Base-by-base conservation (phyloP, 2,113 vertebrate species). In the Cairina moschata region DNA sequence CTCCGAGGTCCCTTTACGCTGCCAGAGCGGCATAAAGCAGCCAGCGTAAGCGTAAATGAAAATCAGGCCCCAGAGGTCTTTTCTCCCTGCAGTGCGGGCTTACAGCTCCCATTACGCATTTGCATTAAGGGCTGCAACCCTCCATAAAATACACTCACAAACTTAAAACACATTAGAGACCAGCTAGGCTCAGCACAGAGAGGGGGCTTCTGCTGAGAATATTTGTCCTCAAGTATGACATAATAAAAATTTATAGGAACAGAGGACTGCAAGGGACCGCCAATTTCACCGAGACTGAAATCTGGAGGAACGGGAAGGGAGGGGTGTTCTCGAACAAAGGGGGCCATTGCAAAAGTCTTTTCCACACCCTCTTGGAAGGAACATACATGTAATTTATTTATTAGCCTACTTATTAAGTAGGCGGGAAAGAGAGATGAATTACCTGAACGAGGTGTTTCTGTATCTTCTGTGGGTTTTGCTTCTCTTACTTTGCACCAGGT, bases 11-110 rank as follows among this genome's bases (percentile, higher is more conserved):
- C 55, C 91, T 94, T 92, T 94, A 93, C 28, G 1, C 62, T 82
- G 86, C 74, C 60, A 76, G 77, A 42, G 46, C 83, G 91, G 90
- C 74, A 14, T 52, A 91, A 86, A 4, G 6, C 81, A 93, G 93
- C 86, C 91, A 91, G 94, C 77, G 60, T 55, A 76, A 69, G n/a
- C 1, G 0, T 83, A 84, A 96, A 95, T 93, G 95, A 91, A 92
- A 95, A 92, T 83, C 88, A 84, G 84, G 9, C 91, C 90, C 88
- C 88, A 96, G 86, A 94, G 92, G 91, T 95, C 89, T 97, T 89
- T 91, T 68, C 63, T 95, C 91, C 91, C 91, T 91, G 87, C 93
- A 79, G 88, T 36, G 55, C 89, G 89, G 85, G 58, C 76, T 80
- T 94, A 92, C 62, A 94, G 13, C 90, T 97, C 84, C 92, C 88